A percentile compares a stretch with the other conserved stretches of the same genome.
Conservation (phyloP, 2,113 vertebrate species). For the Pao palembangensis region DNA sequence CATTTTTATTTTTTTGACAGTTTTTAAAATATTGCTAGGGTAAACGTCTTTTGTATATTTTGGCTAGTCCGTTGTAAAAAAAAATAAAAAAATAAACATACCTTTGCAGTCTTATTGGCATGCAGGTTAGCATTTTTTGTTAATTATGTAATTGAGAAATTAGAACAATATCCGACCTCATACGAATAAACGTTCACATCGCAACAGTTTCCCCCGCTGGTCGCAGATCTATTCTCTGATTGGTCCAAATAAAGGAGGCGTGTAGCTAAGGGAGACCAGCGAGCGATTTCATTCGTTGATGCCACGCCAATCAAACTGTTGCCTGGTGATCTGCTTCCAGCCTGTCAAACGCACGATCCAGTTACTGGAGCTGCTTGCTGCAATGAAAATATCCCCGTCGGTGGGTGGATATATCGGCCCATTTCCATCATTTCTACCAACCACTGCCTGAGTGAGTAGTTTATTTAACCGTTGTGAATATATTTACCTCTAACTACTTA, state of each 20-base stretch:
- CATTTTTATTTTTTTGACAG: too few species aligned
- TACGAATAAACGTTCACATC: conserved; percentile 45
- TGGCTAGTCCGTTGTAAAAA: background rate
- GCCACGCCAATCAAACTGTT: conserved; percentile 64
- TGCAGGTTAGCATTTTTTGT: background rate
- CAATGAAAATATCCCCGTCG: conserved; percentile 64
- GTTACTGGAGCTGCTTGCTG: conserved; percentile 71
- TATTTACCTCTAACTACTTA: background rate
- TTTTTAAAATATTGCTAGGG: too few species aligned
- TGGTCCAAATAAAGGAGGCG: conserved; percentile 48
- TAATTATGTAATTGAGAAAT: conserved; percentile 67
- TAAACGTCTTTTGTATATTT: background rate
- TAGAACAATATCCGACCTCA: conserved; percentile 62
- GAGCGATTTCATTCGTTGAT: conserved; percentile 46
- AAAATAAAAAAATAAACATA: too few species aligned
- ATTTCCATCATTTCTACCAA: conserved; percentile 22
- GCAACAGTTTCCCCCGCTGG: conserved; percentile 9
- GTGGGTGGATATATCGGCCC: conserved; percentile 61
- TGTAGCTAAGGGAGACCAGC: background rate
- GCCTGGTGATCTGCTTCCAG: conserved; percentile 60
- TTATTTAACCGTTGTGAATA: background rate
- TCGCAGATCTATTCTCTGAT: conserved; percentile 27
- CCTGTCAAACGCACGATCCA: conserved; percentile 66
- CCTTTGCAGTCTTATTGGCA: conserved; percentile 4
- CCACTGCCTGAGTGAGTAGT: conserved; percentile 63